Base-by-base conservation (phyloP, 53 echinoderm and acorn worm genomes). In the Holothuria scabra region DNA sequence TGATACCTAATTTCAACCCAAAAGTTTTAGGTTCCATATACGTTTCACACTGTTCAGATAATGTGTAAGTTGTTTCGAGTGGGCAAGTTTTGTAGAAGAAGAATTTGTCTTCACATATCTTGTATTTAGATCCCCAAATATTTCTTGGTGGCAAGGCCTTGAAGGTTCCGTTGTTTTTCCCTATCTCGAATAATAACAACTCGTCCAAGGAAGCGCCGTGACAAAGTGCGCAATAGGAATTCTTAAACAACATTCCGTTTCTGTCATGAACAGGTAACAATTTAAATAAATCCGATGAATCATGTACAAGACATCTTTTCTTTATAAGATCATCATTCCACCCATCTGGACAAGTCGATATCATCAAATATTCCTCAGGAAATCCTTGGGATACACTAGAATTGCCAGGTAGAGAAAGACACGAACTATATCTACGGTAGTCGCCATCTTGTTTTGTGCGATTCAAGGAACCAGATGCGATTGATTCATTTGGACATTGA, bases 151-250 rank as follows among this genome's bases (percentile, higher is more conserved):
- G 65, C 21, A 22, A 31, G 20, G 37, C 64, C 38, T 22, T 31
- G 34, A 11, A 37, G 2, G 26, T 35, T 30, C 38, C 21, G 0
- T 12, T 41, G n/a, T 33, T 33, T 8, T 9, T 59, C 12, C 22
- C 64, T 37, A 81, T 16, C n/a, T 41, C 12, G 63, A 63, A 81
- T 24, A 63, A 63, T 35, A 62, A 35, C 62, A 63, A 62, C 2
- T 61, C 63, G 4, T 62, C 64, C 8, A 81, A 22, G 30, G 62
- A n/a, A 33, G 44, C 37, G 2, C 44, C 64, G 23, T 81, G 61
- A 28, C 81, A 81, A 18, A 62, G 12, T 37, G 81, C 81, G 14
- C 81, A 81, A 33, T 81, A 81, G 2, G 64, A 41, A 63, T 81
- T 81, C 44, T 63, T 81, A 23, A 61, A 81, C 23, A 81, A 41